Conservation (phyloP, 2,113 vertebrate genomes). For the Montifringilla adamsi region DNA sequence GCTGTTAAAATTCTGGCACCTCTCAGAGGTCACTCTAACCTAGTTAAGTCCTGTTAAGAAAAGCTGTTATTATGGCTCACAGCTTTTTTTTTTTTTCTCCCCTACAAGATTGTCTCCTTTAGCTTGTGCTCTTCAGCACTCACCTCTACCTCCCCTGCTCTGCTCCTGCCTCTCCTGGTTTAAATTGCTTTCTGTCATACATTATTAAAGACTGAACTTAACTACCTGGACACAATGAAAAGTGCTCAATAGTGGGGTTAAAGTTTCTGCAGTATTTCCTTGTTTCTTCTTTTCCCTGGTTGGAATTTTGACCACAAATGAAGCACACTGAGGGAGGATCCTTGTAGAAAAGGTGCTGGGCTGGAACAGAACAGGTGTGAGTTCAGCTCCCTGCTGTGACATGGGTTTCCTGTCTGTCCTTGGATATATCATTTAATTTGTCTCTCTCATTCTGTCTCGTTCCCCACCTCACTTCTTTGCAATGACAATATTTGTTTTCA, state of each 20-base stretch:
- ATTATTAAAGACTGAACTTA: conserved; percentile 38
- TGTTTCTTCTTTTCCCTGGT: not conserved
- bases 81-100: conserved; percentile 14
- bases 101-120: not conserved
- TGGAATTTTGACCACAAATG: not conserved
- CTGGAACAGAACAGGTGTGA: conserved; percentile 14
- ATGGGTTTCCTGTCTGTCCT: not conserved
- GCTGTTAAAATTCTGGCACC: conserved; percentile 20
- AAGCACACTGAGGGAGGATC: not conserved
- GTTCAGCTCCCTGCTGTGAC: not conserved
- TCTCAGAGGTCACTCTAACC: conserved; percentile 32
- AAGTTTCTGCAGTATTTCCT: not conserved
- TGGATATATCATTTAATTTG: not conserved
- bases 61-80: not conserved
- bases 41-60: conserved; percentile 41
- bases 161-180: not conserved
- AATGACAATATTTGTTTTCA: not conserved
- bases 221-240: not conserved
- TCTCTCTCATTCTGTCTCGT: not conserved
- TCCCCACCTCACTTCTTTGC: accelerated
- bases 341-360: not conserved
- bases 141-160: not conserved
- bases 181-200: conserved; percentile 45
- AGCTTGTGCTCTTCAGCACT: not conserved
- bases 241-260: not conserved